Percentiles rank a stretch among this genome's conserved stretches.
Evolutionary conservation across 2,888 invertebrate genomes (phyloP).

Genomic region (Serripes groenlandicus): DNA sequence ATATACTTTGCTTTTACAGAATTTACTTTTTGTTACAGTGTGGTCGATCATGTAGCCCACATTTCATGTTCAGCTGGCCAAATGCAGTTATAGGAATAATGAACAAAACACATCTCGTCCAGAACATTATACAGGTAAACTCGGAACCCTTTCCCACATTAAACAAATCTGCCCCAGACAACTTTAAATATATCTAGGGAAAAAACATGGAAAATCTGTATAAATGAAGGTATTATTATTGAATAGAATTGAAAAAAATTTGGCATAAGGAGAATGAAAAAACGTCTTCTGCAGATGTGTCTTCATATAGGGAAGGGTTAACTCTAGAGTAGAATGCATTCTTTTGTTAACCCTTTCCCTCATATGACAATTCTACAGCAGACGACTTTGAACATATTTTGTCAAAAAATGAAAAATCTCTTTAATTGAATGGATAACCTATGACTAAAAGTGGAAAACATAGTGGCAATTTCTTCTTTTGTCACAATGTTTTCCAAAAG

Average conservation of each 20-base stretch:
- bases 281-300: too few relatives aligned
- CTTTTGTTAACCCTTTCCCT: neutral
- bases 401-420: neutral
- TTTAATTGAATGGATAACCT: too few relatives aligned
- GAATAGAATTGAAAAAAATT: too few relatives aligned
- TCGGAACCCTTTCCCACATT: neutral
- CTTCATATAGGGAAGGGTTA: too few relatives aligned
- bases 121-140: conserved; percentile 72
- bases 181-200: neutral
- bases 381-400: neutral
- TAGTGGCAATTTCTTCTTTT: too few relatives aligned
- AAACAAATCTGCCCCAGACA: neutral
- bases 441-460: too few relatives aligned
- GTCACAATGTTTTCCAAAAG: too few relatives aligned
- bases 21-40: too few relatives aligned
- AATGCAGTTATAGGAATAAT: conserved; percentile 80
- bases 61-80: conserved; percentile 85
- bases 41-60: conserved; percentile 82
- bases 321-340: too few relatives aligned
- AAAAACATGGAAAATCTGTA: neutral
- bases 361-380: neutral
- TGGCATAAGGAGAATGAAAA: neutral
- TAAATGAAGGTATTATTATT: too few relatives aligned
- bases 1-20: too few relatives aligned
- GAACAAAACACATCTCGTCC: conserved; percentile 71